Percentiles rank a stretch among this genome's conserved stretches.
Evolutionary conservation across 2,797 vertebrate species (phyloP).

Genomic region (Poeciliopsis turneri): DNA sequence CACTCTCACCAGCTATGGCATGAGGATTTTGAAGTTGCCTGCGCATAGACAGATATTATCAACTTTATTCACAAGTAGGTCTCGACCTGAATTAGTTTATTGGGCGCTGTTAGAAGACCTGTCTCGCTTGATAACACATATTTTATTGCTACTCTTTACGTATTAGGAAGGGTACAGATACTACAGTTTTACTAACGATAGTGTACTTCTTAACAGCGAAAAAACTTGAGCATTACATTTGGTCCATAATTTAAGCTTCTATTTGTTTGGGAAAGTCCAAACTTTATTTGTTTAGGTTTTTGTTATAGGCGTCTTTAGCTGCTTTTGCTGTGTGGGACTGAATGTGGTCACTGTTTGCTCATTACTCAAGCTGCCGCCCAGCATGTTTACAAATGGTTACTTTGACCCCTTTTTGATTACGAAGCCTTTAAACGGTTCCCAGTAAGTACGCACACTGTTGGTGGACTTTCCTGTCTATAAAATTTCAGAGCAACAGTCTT

Average conservation of each 20-base stretch:
- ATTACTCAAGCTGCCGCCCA: slow-evolving; percentile 57
- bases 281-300: slow-evolving; percentile 32
- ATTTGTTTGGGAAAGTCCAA: slow-evolving; percentile 7
- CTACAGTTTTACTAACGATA: neutral
- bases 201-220: neutral
- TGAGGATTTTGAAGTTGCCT: slow-evolving; percentile 33
- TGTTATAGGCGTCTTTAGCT: slow-evolving; percentile 30
- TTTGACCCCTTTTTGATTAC: slow-evolving; percentile 58
- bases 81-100: slow-evolving; percentile 60
- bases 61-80: slow-evolving; percentile 50
- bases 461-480: neutral
- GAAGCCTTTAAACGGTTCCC: slow-evolving; percentile 39
- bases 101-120: slow-evolving; percentile 40
- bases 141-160: slow-evolving; percentile 45
- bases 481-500: neutral
- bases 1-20: slow-evolving; percentile 44
- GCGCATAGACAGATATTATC: slow-evolving; percentile 30
- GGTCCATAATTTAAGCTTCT: neutral
- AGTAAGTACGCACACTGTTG: slow-evolving; percentile 22
- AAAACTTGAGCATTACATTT: neutral
- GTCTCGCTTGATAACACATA: slow-evolving; percentile 39
- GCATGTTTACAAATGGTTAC: slow-evolving; percentile 62
- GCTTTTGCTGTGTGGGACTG: slow-evolving; percentile 59
- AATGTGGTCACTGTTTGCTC: slow-evolving; percentile 62
- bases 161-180: slow-evolving; percentile 12